These are phyloP conservation scores for Apostichopus leukothele DNA, from an alignment of 53 echinoderm and acorn worm genomes.

Conservation along the genomic window DNA sequence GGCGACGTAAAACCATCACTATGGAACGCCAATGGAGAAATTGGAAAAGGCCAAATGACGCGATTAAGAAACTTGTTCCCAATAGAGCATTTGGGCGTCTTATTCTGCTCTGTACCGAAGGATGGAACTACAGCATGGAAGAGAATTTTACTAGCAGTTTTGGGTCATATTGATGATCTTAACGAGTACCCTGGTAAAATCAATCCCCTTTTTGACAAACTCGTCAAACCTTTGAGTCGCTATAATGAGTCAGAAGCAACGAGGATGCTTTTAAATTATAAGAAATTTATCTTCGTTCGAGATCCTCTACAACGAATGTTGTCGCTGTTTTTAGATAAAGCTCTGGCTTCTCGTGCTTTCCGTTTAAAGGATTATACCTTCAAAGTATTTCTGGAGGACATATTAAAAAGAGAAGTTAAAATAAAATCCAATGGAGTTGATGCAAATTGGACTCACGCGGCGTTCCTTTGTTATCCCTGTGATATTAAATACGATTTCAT, in stretches of 20 bases:
- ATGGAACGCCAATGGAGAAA: background rate
- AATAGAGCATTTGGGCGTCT: background rate
- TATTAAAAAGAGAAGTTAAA: background rate
- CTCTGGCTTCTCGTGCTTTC: background rate
- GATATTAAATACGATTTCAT: background rate
- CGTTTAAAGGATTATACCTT: background rate
- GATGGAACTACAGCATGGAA: conserved; percentile 9
- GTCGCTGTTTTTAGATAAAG: conserved; percentile 10
- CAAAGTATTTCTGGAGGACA: background rate
- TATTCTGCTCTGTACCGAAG: conserved; percentile 12
- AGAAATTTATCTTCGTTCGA: conserved; percentile 17
- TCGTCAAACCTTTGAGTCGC: background rate
- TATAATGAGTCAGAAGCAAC: background rate
- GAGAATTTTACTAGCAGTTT: background rate
- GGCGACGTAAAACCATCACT: background rate
- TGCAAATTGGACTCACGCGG: background rate
- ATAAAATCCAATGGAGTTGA: background rate
- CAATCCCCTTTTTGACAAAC: background rate
- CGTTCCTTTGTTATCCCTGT: background rate
- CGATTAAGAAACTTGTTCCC: background rate
- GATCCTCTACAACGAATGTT: background rate
- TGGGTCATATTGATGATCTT: background rate
- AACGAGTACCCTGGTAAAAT: background rate
- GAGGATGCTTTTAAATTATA: background rate
- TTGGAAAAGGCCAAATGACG: background rate